phyloP scores from a whole-genome alignment of 2,113 vertebrate species.

The Tyrannus savana region DNA sequence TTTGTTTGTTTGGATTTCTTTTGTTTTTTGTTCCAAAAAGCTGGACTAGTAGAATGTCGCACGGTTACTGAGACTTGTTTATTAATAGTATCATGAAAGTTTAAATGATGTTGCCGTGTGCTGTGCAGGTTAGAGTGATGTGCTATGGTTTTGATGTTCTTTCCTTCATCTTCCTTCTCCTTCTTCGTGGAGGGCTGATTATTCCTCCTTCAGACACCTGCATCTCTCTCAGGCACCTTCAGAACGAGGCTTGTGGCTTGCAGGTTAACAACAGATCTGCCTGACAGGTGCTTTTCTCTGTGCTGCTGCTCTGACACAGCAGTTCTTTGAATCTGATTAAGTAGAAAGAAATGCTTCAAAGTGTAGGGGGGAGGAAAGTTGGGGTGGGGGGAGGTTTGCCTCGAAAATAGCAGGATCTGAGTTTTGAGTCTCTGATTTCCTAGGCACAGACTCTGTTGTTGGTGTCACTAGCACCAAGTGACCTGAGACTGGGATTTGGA shows the following conservation, averaged over 20 bases:
- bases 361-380: background rate
- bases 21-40: background rate
- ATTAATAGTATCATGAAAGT: background rate
- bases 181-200: background rate
- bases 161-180: background rate
- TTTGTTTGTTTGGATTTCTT: background rate
- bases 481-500: background rate
- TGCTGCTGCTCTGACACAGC: background rate
- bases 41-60: background rate
- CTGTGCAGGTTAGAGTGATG: background rate
- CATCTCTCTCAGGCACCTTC: accelerated
- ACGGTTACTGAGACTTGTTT: background rate
- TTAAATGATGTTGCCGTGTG: background rate
- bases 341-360: background rate
- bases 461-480: background rate
- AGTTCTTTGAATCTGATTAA: background rate
- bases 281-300: background rate
- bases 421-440: background rate
- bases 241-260: background rate
- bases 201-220: background rate
- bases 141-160: background rate
- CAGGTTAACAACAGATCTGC: background rate
- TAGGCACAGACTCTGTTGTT: background rate
- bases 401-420: background rate
- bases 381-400: background rate